Percentiles rank a stretch among this genome's conserved stretches.
Conservation (phyloP, 2,888 invertebrate species). For the Hemaris fuciformis region DNA sequence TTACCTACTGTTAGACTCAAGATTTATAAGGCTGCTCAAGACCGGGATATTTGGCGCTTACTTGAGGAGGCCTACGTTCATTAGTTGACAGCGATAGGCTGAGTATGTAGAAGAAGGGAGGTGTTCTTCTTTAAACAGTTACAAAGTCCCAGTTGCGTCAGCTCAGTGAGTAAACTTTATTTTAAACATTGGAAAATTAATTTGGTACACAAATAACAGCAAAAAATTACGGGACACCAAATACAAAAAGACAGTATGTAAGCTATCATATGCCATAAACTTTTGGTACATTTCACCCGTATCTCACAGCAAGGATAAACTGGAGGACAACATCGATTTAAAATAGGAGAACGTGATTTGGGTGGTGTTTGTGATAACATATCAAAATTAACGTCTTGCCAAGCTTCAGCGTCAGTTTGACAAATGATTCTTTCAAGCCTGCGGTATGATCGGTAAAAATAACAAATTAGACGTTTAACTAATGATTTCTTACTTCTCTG, state of each 20-base stretch:
- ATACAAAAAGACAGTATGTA: constrained; percentile 37
- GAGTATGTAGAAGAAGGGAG: too few species aligned
- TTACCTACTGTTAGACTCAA: too few species aligned
- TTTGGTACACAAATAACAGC: constrained; percentile 34
- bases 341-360: constrained; percentile 22
- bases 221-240: constrained; percentile 47
- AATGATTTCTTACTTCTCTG: background rate
- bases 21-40: too few species aligned
- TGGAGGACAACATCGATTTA: constrained; percentile 30
- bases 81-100: too few species aligned
- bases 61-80: too few species aligned
- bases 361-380: constrained; percentile 27
- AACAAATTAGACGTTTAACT: background rate
- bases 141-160: too few species aligned
- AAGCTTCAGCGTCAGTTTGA: constrained; percentile 20
- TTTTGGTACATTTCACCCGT: constrained; percentile 26
- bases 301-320: constrained; percentile 36
- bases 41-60: too few species aligned
- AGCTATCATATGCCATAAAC: constrained; percentile 22
- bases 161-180: background rate
- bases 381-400: constrained; percentile 20
- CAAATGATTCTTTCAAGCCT: background rate
- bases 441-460: background rate
- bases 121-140: too few species aligned
- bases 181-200: constrained; percentile 24